These are phyloP conservation scores for Diachasmimorpha longicaudata DNA, from an alignment of 1,140 invertebrate species.

Conservation along the genomic window DNA sequence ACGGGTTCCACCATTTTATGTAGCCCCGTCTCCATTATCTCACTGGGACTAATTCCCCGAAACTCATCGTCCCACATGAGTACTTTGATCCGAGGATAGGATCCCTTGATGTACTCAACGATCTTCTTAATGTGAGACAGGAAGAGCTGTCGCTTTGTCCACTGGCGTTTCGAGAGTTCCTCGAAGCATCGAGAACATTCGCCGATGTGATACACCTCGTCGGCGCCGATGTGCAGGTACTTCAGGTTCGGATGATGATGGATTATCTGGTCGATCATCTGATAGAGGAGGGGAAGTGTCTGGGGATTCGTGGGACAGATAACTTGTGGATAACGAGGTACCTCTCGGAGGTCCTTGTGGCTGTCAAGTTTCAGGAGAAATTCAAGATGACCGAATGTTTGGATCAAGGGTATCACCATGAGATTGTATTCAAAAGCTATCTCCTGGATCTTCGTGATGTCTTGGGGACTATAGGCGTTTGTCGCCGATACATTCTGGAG, in stretches of 20 bases:
- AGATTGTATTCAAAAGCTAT: constrained; percentile 72
- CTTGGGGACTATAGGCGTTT: constrained; percentile 77
- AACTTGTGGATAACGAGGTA: constrained; percentile 76
- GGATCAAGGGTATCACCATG: constrained; percentile 88
- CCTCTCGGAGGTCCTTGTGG: constrained; percentile 79
- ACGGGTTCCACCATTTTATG: constrained; percentile 79
- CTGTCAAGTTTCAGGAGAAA: constrained; percentile 83
- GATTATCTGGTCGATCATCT: constrained; percentile 86
- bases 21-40: constrained; percentile 70
- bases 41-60: constrained; percentile 70
- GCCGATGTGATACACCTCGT: constrained; percentile 85
- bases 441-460: constrained; percentile 71
- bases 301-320: constrained; percentile 80
- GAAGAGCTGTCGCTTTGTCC: constrained; percentile 69
- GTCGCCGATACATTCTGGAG: constrained; percentile 72
- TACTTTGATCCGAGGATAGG: constrained; percentile 69
- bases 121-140: constrained; percentile 73
- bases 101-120: constrained; percentile 67
- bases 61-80: constrained; percentile 98
- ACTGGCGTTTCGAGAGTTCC: constrained; percentile 58
- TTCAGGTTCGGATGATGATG: constrained; percentile 66
- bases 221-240: constrained; percentile 81
- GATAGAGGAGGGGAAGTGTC: constrained; percentile 73
- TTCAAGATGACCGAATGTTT: constrained; percentile 95
- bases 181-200: constrained; percentile 76